Conservation (phyloP, 23 tunicate genomes). For the Styela plicata region DNA sequence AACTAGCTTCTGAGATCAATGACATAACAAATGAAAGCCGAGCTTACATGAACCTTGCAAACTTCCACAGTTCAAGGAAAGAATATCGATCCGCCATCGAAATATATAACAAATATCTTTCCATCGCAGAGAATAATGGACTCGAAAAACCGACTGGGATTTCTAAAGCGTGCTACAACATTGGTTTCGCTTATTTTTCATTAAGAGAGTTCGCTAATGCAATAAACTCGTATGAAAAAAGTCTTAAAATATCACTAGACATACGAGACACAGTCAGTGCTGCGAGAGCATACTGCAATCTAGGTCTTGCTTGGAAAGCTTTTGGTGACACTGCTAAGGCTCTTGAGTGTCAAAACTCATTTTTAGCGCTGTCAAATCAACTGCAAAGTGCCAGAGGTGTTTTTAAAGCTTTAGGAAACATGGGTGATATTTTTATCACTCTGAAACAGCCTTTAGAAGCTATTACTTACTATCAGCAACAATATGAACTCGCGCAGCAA, state of each 20-base stretch:
- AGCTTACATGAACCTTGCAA: conserved; percentile 76
- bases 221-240: conserved; percentile 38
- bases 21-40: conserved; percentile 44
- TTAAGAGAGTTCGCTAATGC: conserved; percentile 45
- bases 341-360: conserved; percentile 54
- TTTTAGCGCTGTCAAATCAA: conserved; percentile 49
- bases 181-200: conserved; percentile 70
- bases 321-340: conserved; percentile 41
- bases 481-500: conserved; percentile 38
- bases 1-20: conserved; percentile 44
- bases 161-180: conserved; percentile 80
- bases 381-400: conserved; percentile 55
- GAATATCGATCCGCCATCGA: conserved; percentile 48
- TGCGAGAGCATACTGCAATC: conserved; percentile 85
- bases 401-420: conserved; percentile 73
- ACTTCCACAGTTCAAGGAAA: conserved; percentile 50
- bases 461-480: conserved; percentile 49
- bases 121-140: neutral
- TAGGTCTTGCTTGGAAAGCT: conserved; percentile 61
- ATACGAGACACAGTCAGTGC: conserved; percentile 15
- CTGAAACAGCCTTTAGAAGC: conserved; percentile 46
- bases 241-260: conserved; percentile 37
- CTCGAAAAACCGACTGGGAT: conserved; percentile 33
- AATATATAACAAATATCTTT: conserved; percentile 43
- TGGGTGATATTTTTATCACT: conserved; percentile 57